Conservation (phyloP, 2,113 vertebrate species). For the Proterorhinus semilunaris region DNA sequence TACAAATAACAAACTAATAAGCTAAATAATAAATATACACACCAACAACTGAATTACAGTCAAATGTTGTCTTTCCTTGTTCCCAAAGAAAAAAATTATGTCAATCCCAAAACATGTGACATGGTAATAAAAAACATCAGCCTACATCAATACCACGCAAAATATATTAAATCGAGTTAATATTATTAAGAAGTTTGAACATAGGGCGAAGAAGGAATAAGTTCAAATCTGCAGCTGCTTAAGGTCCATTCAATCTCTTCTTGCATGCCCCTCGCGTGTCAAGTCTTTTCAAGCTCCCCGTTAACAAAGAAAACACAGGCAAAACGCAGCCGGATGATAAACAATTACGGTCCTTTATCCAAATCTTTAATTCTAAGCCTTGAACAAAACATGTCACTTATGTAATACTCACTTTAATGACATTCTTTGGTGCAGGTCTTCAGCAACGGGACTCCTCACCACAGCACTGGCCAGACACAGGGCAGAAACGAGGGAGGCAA, state of each 20-base stretch:
- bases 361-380: not conserved
- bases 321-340: not conserved
- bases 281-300: constrained; percentile 34
- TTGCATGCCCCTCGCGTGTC: constrained; percentile 18
- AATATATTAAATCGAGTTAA: not conserved
- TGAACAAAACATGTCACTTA: constrained; percentile 42
- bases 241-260: constrained; percentile 58
- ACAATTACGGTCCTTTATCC: constrained; percentile 5
- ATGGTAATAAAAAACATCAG: not conserved
- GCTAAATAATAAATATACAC: too few relatives aligned
- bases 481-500: constrained; percentile 33
- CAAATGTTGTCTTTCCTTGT: not conserved
- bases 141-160: not conserved
- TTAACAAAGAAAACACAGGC: constrained; percentile 45
- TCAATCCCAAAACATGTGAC: not conserved
- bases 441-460: constrained; percentile 32
- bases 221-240: constrained; percentile 1
- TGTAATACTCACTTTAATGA: constrained; percentile 71
- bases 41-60: too few relatives aligned
- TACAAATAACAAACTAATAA: too few relatives aligned
- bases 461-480: constrained; percentile 44
- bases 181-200: not conserved
- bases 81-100: not conserved
- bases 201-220: not conserved
- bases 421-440: constrained; percentile 60